These are phyloP conservation scores for Drosophila paramelanica DNA, from an alignment of 2,888 invertebrate species.

Conservation along the genomic window DNA sequence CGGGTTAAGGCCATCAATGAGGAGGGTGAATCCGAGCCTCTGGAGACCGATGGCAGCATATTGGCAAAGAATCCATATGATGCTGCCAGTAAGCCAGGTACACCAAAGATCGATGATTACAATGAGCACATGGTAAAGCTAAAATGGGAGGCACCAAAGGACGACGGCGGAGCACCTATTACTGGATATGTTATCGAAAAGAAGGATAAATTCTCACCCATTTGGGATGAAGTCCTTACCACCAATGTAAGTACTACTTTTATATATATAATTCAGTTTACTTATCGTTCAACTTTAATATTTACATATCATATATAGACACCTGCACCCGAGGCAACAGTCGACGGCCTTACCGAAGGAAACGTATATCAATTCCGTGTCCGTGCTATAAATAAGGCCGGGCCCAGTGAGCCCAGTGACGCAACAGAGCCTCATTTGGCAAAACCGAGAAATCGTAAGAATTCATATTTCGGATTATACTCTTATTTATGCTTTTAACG, in stretches of 20 bases:
- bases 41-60: conserved; percentile 95
- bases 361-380: conserved; percentile 98
- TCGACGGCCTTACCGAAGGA: conserved; percentile 94
- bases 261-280: neutral
- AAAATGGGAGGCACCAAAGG: conserved; percentile 96
- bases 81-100: conserved; percentile 93
- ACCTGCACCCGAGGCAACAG: conserved; percentile 92
- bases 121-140: conserved; percentile 95
- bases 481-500: neutral
- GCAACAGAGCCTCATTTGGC: conserved; percentile 94
- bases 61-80: conserved; percentile 98
- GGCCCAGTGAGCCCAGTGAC: conserved; percentile 95
- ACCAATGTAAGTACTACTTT: conserved; percentile 86
- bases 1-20: conserved; percentile 97
- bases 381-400: conserved; percentile 97
- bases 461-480: neutral
- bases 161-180: conserved; percentile 98
- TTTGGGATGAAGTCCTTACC: conserved; percentile 94
- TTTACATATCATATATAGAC: conserved; percentile 85
- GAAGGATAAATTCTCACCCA: conserved; percentile 92
- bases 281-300: too few relatives aligned
- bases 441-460: conserved; percentile 93
- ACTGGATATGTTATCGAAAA: conserved; percentile 98
- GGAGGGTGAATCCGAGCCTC: conserved; percentile 96
- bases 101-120: conserved; percentile 94